Conservation (phyloP, 2,888 invertebrate species). For the Therioaphis trifolii region DNA sequence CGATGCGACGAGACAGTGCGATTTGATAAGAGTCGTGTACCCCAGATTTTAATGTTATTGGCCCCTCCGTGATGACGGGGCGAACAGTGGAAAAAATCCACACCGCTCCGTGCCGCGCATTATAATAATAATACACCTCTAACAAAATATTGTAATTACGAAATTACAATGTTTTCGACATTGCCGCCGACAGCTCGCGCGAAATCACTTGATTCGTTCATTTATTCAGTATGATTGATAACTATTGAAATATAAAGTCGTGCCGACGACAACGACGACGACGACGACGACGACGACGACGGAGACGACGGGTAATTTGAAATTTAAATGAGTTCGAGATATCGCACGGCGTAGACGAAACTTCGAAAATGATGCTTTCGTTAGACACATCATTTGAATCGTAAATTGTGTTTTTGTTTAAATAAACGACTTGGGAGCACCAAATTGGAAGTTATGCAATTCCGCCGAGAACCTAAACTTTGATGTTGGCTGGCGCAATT, state of each 20-base stretch:
- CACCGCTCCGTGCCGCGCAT: too few relatives aligned
- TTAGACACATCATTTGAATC: slow-evolving; percentile 55
- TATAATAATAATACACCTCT: too few relatives aligned
- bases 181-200: not conserved
- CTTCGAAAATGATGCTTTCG: slow-evolving; percentile 34
- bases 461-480: not conserved
- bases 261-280: not conserved
- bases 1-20: too few relatives aligned
- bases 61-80: too few relatives aligned
- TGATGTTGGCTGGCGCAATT: slow-evolving; percentile 40
- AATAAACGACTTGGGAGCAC: slow-evolving; percentile 32
- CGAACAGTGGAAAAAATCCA: too few relatives aligned
- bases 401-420: slow-evolving; percentile 53
- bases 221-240: slow-evolving; percentile 53
- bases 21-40: too few relatives aligned
- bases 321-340: slow-evolving; percentile 47
- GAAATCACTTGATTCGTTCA: slow-evolving; percentile 6
- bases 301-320: not conserved
- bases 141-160: not conserved
- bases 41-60: too few relatives aligned
- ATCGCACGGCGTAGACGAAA: not conserved
- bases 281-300: not conserved
- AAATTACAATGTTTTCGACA: slow-evolving; percentile 25
- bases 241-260: slow-evolving; percentile 37
- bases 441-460: slow-evolving; percentile 47